Percentiles rank a stretch among this genome's conserved stretches.
phyloP scores from a whole-genome alignment of 2,888 invertebrate species.

The Drosophila mimica region DNA sequence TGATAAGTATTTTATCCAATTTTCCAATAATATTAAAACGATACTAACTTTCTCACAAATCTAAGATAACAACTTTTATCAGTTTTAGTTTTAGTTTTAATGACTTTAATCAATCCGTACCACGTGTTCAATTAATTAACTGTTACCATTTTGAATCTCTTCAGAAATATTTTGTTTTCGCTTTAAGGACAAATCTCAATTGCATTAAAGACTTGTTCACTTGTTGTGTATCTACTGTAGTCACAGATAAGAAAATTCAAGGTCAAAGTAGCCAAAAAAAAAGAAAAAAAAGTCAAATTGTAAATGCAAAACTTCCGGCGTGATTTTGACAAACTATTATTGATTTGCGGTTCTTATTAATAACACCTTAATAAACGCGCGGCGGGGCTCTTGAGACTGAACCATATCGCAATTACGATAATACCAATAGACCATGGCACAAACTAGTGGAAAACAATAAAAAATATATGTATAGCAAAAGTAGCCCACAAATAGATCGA shows the following conservation, averaged over 20 bases:
- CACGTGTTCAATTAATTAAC: not conserved
- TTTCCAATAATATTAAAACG: not conserved
- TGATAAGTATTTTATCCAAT: not conserved
- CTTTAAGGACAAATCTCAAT: not conserved
- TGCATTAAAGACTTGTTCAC: slow-evolving; percentile 8
- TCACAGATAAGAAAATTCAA: slow-evolving; percentile 28
- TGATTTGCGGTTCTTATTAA: not conserved
- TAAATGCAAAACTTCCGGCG: slow-evolving; percentile 14
- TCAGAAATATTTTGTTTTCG: not conserved
- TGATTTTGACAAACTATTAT: slow-evolving; percentile 4
- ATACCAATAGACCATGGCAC: not conserved
- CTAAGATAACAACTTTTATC: not conserved
- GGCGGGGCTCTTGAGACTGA: not conserved
- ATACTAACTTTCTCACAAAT: not conserved
- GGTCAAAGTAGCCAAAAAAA: not conserved
- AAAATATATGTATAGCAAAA: not conserved
- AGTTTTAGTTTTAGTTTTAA: not conserved
- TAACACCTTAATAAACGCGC: slow-evolving; percentile 9
- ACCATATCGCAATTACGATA: slow-evolving; percentile 13
- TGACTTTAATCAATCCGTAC: not conserved
- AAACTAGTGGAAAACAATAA: not conserved
- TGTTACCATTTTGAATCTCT: not conserved
- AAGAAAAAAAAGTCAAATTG: slow-evolving; percentile 7
- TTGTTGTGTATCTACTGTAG: slow-evolving; percentile 13
- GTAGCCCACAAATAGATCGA: not conserved